Base-by-base conservation (phyloP, 2,888 invertebrate species). In the Neelides folsomi region DNA sequence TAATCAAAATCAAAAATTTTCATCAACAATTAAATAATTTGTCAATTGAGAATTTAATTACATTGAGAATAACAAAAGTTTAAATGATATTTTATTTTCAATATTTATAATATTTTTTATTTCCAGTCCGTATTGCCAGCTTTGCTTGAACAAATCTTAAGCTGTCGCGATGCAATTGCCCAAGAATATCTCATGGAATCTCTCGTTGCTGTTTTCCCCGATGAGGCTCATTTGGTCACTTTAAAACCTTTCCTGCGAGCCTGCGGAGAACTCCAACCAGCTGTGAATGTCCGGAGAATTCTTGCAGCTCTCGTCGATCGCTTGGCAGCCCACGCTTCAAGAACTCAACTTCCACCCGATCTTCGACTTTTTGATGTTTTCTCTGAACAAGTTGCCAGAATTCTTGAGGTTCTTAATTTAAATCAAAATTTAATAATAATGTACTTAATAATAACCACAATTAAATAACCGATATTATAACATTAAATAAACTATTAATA, bases 111-210 rank as follows among this genome's bases (percentile, higher is more conserved):
- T 20, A 51, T 47, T 41, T 34, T 37, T 43, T 47, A 13, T 36
- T 68, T 68, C 50, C 66, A 79, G 77, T 74, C 83, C 56, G 93
- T 98, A 54, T 75, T 99, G 66, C 95, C 97, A 1, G 94, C 93
- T 6, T 93, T 99, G 60, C 75, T 97, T 68, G 98, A 98, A 70
- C 98, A 98, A 74, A 93, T 92, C 16, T 97, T 98, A 49, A 94
- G 93, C 70, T 99, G 98, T 68, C 75, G 90, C 57, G 98, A 98
- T 73, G 88, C 94, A 0, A 97, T 98, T 56, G 95, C 98, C 0
- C 97, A 98, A 74, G 97, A 98, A 73, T 99, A 98, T 71, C 79
- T 98, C 18, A 97, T 98, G 95, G 97, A 97, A 72, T 95, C 95
- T 69, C 89, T 97, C 54, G 95, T 95, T 70, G 95, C 97, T 78